phyloP scores from a whole-genome alignment of 2,113 vertebrate species.

The Psophia crepitans region DNA sequence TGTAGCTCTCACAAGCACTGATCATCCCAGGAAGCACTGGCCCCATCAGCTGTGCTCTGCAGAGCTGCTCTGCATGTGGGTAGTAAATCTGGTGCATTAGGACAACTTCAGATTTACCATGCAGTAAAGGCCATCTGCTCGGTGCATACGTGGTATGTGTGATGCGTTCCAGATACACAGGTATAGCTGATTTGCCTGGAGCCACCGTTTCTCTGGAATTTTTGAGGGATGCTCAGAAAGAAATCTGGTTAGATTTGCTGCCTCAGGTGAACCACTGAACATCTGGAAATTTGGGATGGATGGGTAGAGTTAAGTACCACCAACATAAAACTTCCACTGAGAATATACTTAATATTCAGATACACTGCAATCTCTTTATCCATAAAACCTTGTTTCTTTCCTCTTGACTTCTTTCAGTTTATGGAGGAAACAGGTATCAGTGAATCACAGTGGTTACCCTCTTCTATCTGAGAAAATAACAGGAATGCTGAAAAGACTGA shows the following conservation, averaged over 20 bases:
- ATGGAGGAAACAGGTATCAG: not conserved
- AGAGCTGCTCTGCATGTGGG: not conserved
- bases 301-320: not conserved
- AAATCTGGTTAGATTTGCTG: not conserved
- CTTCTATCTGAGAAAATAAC: not conserved
- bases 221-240: not conserved
- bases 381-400: not conserved
- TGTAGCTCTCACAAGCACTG: not conserved
- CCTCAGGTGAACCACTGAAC: not conserved
- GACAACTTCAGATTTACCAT: not conserved
- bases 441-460: not conserved
- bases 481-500: not conserved
- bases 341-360: not conserved
- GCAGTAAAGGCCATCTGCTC: not conserved
- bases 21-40: not conserved
- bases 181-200: not conserved
- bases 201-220: not conserved
- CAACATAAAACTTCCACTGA: not conserved
- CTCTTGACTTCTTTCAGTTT: not conserved
- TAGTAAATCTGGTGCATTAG: not conserved
- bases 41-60: not conserved
- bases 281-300: not conserved
- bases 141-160: fast-evolving
- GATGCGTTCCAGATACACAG: not conserved
- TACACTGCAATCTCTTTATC: not conserved